phyloP scores from a whole-genome alignment of 2,888 invertebrate species.

The Archaeoteleia sp. region DNA sequence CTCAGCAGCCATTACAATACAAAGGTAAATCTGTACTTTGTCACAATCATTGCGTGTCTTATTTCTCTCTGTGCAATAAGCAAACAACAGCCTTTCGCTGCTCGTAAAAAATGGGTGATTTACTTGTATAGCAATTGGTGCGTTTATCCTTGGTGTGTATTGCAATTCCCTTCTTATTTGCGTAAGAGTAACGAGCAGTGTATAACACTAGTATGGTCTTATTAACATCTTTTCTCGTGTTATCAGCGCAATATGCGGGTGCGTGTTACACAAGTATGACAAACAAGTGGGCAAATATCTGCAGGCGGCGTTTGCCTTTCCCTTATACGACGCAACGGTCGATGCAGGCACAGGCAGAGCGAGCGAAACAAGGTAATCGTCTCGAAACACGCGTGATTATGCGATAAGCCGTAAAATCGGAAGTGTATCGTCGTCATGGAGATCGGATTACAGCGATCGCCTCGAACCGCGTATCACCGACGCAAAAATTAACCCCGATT shows the following conservation, averaged over 20 bases:
- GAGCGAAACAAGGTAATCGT: slow-evolving; percentile 55
- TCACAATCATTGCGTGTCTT: no score
- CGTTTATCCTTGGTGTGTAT: no score
- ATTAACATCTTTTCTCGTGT: slow-evolving; percentile 18
- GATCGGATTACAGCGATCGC: slow-evolving; percentile 15
- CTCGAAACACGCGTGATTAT: slow-evolving; percentile 56
- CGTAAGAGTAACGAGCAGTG: background rate
- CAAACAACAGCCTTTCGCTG: no score
- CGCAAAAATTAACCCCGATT: slow-evolving; percentile 1
- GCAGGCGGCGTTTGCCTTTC: slow-evolving; percentile 12
- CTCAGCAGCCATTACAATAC: no score
- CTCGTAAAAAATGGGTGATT: no score
- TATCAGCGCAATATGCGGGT: slow-evolving; percentile 15
- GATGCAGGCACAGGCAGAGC: slow-evolving; percentile 47
- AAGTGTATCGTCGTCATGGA: slow-evolving; percentile 31
- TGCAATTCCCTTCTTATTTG: background rate
- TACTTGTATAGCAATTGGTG: no score
- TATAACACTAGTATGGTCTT: slow-evolving; percentile 6
- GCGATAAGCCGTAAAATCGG: slow-evolving; percentile 30
- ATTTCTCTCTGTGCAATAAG: no score
- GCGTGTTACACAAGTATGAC: slow-evolving; percentile 24
- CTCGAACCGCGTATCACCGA: slow-evolving; percentile 5
- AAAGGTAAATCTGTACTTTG: no score
- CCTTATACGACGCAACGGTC: slow-evolving; percentile 33
- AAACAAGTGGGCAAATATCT: slow-evolving; percentile 23